A percentile compares a stretch with the other conserved stretches of the same genome.
phyloP scores from a whole-genome alignment of 1,140 invertebrate species.

The Ericerus pela region DNA sequence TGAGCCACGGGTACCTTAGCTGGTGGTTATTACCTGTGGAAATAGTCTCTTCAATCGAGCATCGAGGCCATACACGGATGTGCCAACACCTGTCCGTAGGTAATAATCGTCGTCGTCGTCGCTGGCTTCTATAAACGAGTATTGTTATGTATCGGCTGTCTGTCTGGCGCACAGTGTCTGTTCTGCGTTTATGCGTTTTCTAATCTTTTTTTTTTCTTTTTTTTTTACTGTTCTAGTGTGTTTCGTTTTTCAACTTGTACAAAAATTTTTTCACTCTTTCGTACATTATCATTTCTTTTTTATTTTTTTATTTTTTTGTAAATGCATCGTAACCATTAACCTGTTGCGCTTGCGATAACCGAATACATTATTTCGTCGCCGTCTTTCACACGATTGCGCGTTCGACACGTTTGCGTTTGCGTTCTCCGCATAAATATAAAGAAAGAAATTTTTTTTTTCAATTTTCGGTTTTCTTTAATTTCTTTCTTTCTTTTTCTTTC shows the following conservation, averaged over 20 bases:
- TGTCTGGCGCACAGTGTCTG: not conserved
- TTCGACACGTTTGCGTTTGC: too few species aligned
- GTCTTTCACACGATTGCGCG: too few species aligned
- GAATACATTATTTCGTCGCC: too few species aligned
- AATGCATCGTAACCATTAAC: too few species aligned
- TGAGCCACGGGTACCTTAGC: not conserved
- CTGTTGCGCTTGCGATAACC: too few species aligned
- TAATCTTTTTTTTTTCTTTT: not conserved
- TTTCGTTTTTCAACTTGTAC: not conserved
- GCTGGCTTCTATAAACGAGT: slow-evolving; percentile 1
- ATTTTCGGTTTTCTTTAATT: not conserved
- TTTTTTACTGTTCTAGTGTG: not conserved
- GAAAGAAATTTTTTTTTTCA: not conserved
- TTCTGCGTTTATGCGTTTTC: too few species aligned
- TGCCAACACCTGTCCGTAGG: not conserved
- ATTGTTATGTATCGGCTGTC: slow-evolving; percentile 8
- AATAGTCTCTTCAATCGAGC: slow-evolving; percentile 5
- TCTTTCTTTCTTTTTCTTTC: not conserved
- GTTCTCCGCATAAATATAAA: too few species aligned
- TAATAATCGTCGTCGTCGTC: not conserved
- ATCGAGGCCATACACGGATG: slow-evolving; percentile 1
- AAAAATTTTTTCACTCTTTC: not conserved
- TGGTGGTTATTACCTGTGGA: slow-evolving; percentile 6
- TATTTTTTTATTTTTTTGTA: too few species aligned
- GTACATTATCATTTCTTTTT: not conserved